Evolutionary conservation across 2,797 vertebrate genomes (phyloP), one percentile per base, ranked within the genome.

Genomic region (Liasis olivaceus): DNA sequence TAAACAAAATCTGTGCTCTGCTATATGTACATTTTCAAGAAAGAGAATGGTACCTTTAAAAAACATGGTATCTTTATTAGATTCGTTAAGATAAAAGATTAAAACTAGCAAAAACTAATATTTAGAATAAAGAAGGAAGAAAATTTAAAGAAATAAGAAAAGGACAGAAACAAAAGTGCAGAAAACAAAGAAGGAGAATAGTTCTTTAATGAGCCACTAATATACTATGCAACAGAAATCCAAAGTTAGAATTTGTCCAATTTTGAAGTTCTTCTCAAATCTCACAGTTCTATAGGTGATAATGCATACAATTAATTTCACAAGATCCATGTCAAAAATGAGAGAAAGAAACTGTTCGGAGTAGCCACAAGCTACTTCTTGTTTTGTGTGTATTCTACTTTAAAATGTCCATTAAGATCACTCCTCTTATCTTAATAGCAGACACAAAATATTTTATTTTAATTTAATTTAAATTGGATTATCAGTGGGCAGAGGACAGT

Each of bases 241-340:
- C 36, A 51, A 0, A 31, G 2, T 54, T 42, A 93, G 14, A 89
- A 47, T 77, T 6, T 4, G 0, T 85, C 1, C 47, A 1, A 63
- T 90, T 91, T 54, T n/a, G 85, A 93, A n/a, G n/a, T 89, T 58
- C 69, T 2, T 69, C 17, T 89, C 47, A 26, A 31, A 85, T n/a
- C 89, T 28, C 3, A 28, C 56, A 60, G 63, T 60, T 86, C 86
- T 87, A 64, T 36, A 72, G 63, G 62, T 59, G 26, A 7, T 54
- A 24, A 56, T 64, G 5, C 58, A 24, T 60, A 72, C 4, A 54
- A 31, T 20, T 31, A 51, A 51, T 90, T 31, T 28, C 66, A 42
- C 28, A 56, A 77, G 69, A 77, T 54, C 5, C 2, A 58, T 7
- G 24, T 2, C 5, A 85, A 14, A 12, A 26, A n/a, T 36, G 26